These are phyloP conservation scores for Hybos culiciformis DNA, from an alignment of 2,888 invertebrate species.

Conservation along the genomic window DNA sequence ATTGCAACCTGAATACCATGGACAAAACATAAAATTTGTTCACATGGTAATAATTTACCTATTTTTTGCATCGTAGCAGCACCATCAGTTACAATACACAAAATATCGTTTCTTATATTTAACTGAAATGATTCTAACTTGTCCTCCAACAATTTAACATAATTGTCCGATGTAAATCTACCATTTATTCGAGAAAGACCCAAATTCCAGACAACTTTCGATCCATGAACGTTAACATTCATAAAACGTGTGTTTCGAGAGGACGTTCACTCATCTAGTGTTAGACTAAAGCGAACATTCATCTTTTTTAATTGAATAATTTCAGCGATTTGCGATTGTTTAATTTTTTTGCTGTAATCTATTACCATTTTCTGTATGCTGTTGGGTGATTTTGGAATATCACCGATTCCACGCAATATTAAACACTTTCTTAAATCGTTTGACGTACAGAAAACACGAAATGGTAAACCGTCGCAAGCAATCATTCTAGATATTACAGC, in stretches of 20 bases:
- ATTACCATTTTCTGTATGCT: neutral
- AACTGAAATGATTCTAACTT: neutral
- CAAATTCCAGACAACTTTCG: neutral
- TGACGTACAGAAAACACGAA: constrained; percentile 1
- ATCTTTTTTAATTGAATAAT: neutral
- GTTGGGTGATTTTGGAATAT: constrained; percentile 1
- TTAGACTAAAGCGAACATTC: neutral
- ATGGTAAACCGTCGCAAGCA: constrained; percentile 2
- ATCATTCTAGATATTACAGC: constrained; percentile 2
- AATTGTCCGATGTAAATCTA: neutral
- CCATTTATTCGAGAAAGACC: neutral
- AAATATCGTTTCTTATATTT: neutral
- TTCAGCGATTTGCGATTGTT: neutral
- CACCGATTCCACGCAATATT: neutral
- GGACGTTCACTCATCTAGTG: constrained; percentile 4
- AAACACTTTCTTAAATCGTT: constrained; percentile 1
- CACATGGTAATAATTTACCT: neutral
- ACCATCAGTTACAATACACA: neutral
- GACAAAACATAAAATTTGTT: neutral
- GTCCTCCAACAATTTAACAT: neutral
- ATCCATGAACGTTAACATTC: constrained; percentile 3
- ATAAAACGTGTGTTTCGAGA: constrained; percentile 2
- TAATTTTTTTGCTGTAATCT: constrained; percentile 1
- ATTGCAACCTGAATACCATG: neutral
- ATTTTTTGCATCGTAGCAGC: neutral